These are phyloP conservation scores for Dicranocentrus wangi DNA, from an alignment of 2,888 invertebrate species.

Conservation along the genomic window DNA sequence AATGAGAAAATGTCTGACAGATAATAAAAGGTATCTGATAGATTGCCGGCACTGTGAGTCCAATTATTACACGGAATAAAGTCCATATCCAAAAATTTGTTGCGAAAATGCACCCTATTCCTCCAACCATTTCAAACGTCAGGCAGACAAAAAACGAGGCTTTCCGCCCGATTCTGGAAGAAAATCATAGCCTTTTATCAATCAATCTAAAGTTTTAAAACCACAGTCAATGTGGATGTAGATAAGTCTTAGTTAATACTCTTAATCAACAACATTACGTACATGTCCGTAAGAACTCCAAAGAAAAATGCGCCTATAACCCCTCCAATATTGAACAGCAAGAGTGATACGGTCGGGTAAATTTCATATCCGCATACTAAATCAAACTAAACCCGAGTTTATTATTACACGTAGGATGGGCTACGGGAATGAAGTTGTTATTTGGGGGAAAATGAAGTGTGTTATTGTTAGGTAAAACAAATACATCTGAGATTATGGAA, in stretches of 20 bases:
- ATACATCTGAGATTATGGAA: constrained; percentile 89
- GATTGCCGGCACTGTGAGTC: constrained; percentile 91
- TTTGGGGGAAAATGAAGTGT: too few relatives aligned
- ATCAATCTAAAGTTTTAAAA: too few relatives aligned
- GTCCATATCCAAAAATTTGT: constrained; percentile 89
- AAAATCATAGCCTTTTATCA: too few relatives aligned
- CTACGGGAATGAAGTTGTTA: too few relatives aligned
- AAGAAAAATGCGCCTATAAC: constrained; percentile 92
- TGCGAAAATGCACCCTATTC: constrained; percentile 86
- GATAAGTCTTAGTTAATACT: too few relatives aligned
- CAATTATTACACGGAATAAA: constrained; percentile 86
- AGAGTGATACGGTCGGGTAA: constrained; percentile 90
- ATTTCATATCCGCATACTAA: constrained; percentile 90
- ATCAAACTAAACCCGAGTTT: constrained; percentile 89
- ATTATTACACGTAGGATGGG: too few relatives aligned
- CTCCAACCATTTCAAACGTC: constrained; percentile 86
- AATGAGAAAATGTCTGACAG: constrained; percentile 77
- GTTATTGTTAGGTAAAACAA: not conserved
- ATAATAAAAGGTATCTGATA: constrained; percentile 97
- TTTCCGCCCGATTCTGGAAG: too few relatives aligned
- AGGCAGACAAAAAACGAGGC: too few relatives aligned
- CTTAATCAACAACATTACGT: too few relatives aligned
- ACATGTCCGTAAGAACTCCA: constrained; percentile 87
- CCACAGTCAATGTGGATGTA: too few relatives aligned
- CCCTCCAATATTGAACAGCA: constrained; percentile 89